A percentile compares a stretch with the other conserved stretches of the same genome.
Evolutionary conservation across 2,113 vertebrate species (phyloP).

Genomic region (Oxyura jamaicensis): DNA sequence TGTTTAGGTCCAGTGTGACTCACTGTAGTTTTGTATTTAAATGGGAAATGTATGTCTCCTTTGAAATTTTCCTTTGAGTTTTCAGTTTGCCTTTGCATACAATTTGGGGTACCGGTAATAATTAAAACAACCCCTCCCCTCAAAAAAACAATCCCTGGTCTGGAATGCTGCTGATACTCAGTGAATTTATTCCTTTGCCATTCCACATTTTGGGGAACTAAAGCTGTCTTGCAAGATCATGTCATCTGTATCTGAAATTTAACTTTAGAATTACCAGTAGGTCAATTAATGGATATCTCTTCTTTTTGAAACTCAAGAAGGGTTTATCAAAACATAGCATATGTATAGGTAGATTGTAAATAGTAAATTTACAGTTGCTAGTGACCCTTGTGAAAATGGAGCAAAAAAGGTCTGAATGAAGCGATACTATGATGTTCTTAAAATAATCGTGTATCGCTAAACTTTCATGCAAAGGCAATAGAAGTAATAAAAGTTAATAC

Average conservation of each 20-base stretch:
- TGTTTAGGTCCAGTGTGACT: not conserved
- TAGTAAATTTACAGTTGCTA: not conserved
- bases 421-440: not conserved
- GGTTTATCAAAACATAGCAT: not conserved
- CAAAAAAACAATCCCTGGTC: fast-evolving
- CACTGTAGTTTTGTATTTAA: not conserved
- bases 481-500: not conserved
- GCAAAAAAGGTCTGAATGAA: not conserved
- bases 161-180: not conserved
- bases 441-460: not conserved
- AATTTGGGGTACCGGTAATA: not conserved
- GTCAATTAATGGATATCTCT: not conserved
- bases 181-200: not conserved
- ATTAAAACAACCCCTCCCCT: not conserved
- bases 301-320: not conserved
- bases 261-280: not conserved
- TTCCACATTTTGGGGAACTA: not conserved
- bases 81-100: not conserved
- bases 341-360: not conserved
- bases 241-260: not conserved
- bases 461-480: not conserved
- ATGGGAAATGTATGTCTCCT: not conserved
- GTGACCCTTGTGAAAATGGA: not conserved
- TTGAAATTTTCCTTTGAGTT: not conserved
- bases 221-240: not conserved